A percentile compares a stretch with the other conserved stretches of the same genome.
Evolutionary conservation across 2,113 vertebrate species (phyloP).

Genomic region (Hypomesus transpacificus): DNA sequence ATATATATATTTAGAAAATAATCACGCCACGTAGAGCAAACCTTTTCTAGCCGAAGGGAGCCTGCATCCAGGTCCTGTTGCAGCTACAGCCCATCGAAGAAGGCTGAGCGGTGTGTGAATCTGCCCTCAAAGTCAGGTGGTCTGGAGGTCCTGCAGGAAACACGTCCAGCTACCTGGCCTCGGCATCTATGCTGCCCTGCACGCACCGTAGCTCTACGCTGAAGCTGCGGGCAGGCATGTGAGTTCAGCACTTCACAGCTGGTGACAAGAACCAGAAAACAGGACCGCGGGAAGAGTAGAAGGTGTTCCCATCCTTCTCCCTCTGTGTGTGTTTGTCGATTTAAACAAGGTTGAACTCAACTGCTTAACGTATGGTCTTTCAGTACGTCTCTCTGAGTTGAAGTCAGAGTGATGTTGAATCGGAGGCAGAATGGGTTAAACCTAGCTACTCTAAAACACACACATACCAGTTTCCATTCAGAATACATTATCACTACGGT

Average conservation of each 20-base stretch:
- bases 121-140: too few relatives aligned
- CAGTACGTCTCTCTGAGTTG: too few relatives aligned
- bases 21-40: too few relatives aligned
- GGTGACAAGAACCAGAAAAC: slow-evolving; percentile 23
- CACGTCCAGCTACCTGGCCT: not conserved
- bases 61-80: too few relatives aligned
- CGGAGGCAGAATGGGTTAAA: not conserved
- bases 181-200: slow-evolving; percentile 7
- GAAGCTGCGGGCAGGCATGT: slow-evolving; percentile 23
- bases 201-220: slow-evolving; percentile 31
- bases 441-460: slow-evolving; percentile 5
- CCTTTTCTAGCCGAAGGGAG: too few relatives aligned
- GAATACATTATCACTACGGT: slow-evolving; percentile 29
- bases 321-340: too few relatives aligned
- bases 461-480: slow-evolving; percentile 5
- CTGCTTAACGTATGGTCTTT: not conserved
- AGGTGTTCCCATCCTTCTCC: not conserved
- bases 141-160: too few relatives aligned
- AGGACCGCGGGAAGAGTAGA: not conserved
- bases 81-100: too few relatives aligned
- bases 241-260: slow-evolving; percentile 40
- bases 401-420: too few relatives aligned
- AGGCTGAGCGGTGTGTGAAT: too few relatives aligned
- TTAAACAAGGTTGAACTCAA: not conserved
- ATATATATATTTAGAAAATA: too few relatives aligned